Percentiles rank a stretch among this genome's conserved stretches.
Evolutionary conservation across 2,113 vertebrate genomes (phyloP).

Genomic region (Trochalopteron elliotii): DNA sequence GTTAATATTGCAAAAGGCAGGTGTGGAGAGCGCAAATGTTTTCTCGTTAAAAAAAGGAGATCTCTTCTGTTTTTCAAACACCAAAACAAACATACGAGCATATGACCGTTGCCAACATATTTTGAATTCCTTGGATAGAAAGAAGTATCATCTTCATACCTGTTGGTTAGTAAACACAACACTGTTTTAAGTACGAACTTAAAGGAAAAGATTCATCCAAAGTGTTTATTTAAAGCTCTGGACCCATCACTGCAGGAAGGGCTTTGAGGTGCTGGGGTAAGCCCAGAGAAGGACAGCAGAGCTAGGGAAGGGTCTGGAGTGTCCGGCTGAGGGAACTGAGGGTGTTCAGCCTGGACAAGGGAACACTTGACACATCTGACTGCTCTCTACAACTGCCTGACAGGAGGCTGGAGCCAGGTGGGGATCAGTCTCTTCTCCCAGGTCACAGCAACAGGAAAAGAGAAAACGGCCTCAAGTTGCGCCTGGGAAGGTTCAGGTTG

Average conservation of each 20-base stretch:
- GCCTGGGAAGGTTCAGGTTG: background rate
- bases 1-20: background rate
- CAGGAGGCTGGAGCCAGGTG: background rate
- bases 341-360: background rate
- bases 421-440: background rate
- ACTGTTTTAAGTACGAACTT: background rate
- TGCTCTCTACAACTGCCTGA: background rate
- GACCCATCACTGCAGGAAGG: too few relatives aligned
- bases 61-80: background rate
- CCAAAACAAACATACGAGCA: background rate
- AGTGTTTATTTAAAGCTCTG: background rate
- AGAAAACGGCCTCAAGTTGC: background rate
- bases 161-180: background rate
- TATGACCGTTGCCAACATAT: background rate
- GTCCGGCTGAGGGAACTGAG: background rate
- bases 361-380: background rate
- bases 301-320: background rate
- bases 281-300: background rate
- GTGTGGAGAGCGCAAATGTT: background rate
- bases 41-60: background rate
- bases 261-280: background rate
- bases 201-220: background rate
- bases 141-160: background rate
- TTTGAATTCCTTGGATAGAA: background rate
- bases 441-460: background rate